A percentile compares a stretch with the other conserved stretches of the same genome.
These are phyloP conservation scores for Malacosoma neustria DNA, from an alignment of 2,888 invertebrate species.

Conservation along the genomic window DNA sequence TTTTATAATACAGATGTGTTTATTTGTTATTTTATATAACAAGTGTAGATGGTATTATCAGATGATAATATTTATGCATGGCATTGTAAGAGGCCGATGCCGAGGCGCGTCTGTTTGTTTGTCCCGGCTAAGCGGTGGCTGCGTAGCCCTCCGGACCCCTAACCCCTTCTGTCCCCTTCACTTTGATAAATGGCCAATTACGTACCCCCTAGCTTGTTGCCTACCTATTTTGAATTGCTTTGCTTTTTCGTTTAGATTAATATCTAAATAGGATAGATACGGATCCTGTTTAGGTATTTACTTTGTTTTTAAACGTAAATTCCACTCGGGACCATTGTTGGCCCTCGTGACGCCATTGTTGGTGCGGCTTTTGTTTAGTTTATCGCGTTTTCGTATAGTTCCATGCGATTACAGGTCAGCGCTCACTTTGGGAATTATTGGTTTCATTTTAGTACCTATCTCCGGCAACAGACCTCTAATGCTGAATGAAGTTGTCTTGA, in stretches of 20 bases:
- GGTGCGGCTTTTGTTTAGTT: neutral
- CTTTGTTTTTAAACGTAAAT: slow-evolving; percentile 75
- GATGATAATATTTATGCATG: neutral
- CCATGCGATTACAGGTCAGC: neutral
- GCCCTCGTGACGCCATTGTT: neutral
- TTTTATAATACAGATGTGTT: too few species aligned
- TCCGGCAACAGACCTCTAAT: too few species aligned
- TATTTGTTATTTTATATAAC: neutral
- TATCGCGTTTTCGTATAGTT: neutral
- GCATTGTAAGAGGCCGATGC: neutral
- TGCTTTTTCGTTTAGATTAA: slow-evolving; percentile 76
- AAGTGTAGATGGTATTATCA: neutral
- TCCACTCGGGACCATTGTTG: slow-evolving; percentile 23
- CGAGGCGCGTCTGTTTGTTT: neutral
- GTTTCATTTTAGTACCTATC: neutral
- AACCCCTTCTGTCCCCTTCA: slow-evolving; percentile 59
- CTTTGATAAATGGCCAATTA: slow-evolving; percentile 77
- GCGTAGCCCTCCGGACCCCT: slow-evolving; percentile 24
- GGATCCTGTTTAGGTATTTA: slow-evolving; percentile 70
- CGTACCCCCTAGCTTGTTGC: slow-evolving; percentile 72
- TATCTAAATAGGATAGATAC: slow-evolving; percentile 76
- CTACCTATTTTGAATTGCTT: slow-evolving; percentile 75
- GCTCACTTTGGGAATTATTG: neutral
- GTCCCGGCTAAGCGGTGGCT: neutral
- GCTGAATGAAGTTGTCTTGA: too few species aligned